Base-by-base conservation (phyloP, 2,888 invertebrate species). In the Yponomeuta plumbellus region DNA sequence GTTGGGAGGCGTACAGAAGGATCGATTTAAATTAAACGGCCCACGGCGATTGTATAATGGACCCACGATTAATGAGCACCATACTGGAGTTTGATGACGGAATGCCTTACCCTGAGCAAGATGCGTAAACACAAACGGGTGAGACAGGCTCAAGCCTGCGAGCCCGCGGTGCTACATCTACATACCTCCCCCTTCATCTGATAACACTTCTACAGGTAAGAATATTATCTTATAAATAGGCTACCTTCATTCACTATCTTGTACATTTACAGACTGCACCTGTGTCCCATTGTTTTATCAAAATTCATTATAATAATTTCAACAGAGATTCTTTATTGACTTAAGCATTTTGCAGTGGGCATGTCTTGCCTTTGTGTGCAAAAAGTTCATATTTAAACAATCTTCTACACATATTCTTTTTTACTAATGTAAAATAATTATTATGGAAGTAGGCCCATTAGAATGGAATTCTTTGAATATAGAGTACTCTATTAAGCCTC, bases 51-150 rank as follows among this genome's bases (percentile, higher is more conserved):
- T 84, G 86, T 81, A 89, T 81, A 88, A 91, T 91, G 91, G 91
- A 91, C 87, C 81, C 83, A 83, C 88, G 91, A 89, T 86, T 86
- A 81, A 73, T 81, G 79, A 83, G 76, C 80, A 83, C 77, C 77
- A 82, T 80, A 82, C 81, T 84, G 82, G 81, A 85, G 83, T 87
- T 89, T 84, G 81, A 80, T 83, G 83, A 80, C 83, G 82, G 79
- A 80, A 85, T 81, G 80, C 77, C 84, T 77, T 83, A 81, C 83
- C 81, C 79, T 73, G 84, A 84, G 80, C 89, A 91, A 81, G 78
- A 92, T 92, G 92, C 90, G 91, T 92, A 91, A 91, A 80, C 87
- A 89, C 83, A 91, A 90, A 81, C 86, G 81, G 85, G 85, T 82
- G 79, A 84, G 82, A 77, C 86, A 85, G 91, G 91, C 91, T 74